phyloP scores from a whole-genome alignment of 1,140 invertebrate species.

The Aphelenchoides fujianensis region DNA sequence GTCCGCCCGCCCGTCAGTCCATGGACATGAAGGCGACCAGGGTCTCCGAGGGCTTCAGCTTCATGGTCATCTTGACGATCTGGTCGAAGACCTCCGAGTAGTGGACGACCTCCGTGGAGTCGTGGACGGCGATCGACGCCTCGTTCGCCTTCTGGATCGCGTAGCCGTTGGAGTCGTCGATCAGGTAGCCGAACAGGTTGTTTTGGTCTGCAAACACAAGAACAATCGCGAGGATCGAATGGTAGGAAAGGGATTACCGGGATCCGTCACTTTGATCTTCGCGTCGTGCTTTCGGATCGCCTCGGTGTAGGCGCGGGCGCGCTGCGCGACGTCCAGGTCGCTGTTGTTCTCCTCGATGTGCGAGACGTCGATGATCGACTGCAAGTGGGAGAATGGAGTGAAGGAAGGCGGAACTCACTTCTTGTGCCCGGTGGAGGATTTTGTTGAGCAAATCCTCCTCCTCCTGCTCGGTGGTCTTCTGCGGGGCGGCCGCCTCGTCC shows the following conservation, averaged over 20 bases:
- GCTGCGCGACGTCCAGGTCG: conserved; percentile 21
- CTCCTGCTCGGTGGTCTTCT: conserved; percentile 20
- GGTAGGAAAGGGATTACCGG: conserved; percentile 8
- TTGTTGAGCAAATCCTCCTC: conserved; percentile 22
- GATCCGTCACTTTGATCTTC: conserved; percentile 1
- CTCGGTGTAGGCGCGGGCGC: conserved; percentile 9
- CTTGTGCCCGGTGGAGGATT: conserved; percentile 24
- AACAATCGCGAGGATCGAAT: too few species aligned
- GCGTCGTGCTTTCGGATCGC: conserved; percentile 20
- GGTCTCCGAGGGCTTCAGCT: conserved; percentile 4
- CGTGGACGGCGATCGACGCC: not conserved
- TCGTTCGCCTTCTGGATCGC: not conserved
- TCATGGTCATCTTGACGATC: not conserved
- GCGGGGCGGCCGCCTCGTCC: not conserved
- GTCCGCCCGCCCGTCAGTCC: not conserved
- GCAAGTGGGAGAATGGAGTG: not conserved
- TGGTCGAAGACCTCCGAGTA: conserved; percentile 6
- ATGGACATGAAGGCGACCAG: conserved; percentile 13
- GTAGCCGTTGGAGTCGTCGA: not conserved
- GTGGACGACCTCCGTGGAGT: not conserved
- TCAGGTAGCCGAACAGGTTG: conserved; percentile 8
- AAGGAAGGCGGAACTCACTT: conserved; percentile 15
- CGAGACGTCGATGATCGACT: conserved; percentile 25
- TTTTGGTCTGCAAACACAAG: not conserved
- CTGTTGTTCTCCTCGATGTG: conserved; percentile 11